Evolutionary conservation across 2,797 vertebrate species (phyloP).

Genomic region (Tachyglossus aculeatus): DNA sequence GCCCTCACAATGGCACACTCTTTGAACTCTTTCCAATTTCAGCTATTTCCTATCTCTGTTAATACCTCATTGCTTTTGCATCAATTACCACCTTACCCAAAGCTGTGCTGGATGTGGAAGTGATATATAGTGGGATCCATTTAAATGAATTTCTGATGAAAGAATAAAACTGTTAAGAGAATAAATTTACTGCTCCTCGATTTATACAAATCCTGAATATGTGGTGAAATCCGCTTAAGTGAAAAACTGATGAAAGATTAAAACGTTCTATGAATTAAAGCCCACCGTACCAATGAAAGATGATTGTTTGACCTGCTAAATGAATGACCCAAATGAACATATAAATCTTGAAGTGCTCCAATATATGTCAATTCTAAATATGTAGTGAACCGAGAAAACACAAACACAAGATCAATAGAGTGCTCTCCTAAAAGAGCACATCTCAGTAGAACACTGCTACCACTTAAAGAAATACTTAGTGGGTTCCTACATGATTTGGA

Average conservation of each 20-base stretch:
- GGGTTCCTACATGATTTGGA: conserved; percentile 9
- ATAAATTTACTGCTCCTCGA: conserved; percentile 77
- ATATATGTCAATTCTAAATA: conserved; percentile 69
- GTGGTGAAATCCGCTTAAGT: conserved; percentile 75
- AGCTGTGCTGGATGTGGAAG: conserved; percentile 68
- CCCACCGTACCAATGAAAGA: conserved; percentile 68
- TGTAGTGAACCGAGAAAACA: conserved; percentile 53
- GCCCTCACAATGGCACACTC: conserved; percentile 61
- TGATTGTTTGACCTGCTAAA: conserved; percentile 78
- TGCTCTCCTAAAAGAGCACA: conserved; percentile 51
- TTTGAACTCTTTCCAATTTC: conserved; percentile 73
- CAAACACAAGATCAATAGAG: conserved; percentile 62
- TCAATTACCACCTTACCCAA: conserved; percentile 77
- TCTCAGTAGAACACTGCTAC: conserved; percentile 38
- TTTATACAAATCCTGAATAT: conserved; percentile 77
- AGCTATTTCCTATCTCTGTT: conserved; percentile 74
- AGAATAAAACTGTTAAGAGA: conserved; percentile 80
- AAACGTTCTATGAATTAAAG: conserved; percentile 79
- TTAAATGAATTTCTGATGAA: conserved; percentile 82
- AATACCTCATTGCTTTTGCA: conserved; percentile 79
- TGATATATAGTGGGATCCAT: conserved; percentile 76
- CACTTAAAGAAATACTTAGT: conserved; percentile 51
- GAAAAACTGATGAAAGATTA: conserved; percentile 79
- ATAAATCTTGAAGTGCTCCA: conserved; percentile 61
- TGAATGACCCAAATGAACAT: conserved; percentile 59